Percentiles rank a stretch among this genome's conserved stretches.
Evolutionary conservation across 2,113 vertebrate genomes (phyloP).

Genomic region (Rhynchopsitta pachyrhyncha): DNA sequence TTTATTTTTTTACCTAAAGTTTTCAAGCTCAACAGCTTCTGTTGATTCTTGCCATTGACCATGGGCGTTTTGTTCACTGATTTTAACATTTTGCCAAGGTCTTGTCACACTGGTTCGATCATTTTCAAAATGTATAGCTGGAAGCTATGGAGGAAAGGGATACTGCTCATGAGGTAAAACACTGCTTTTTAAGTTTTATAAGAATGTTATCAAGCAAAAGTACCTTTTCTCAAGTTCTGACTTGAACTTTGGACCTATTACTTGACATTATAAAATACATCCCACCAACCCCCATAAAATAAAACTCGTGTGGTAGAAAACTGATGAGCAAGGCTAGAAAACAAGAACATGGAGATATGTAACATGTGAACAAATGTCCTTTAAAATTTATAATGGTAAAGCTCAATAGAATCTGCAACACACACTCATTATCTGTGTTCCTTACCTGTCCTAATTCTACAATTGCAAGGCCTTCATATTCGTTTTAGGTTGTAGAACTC

Average conservation of each 20-base stretch:
- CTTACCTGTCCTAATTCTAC: background rate
- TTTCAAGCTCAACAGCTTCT: slow-evolving; percentile 85
- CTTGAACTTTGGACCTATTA: background rate
- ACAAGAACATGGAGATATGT: background rate
- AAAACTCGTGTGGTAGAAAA: background rate
- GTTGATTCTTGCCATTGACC: slow-evolving; percentile 63
- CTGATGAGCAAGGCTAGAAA: background rate
- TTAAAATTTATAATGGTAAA: background rate
- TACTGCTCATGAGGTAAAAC: background rate
- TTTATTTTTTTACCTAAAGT: slow-evolving; percentile 80
- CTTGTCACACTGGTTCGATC: slow-evolving; percentile 57
- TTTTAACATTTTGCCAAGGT: slow-evolving; percentile 45
- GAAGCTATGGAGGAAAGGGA: slow-evolving; percentile 71
- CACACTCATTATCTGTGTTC: background rate
- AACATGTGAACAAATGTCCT: background rate
- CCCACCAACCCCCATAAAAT: accelerated
- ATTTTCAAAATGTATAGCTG: slow-evolving; percentile 71
- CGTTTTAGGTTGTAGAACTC: background rate
- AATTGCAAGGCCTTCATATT: background rate
- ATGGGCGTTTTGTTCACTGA: slow-evolving; percentile 33
- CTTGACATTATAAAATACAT: background rate
- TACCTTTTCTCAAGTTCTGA: background rate
- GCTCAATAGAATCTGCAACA: background rate
- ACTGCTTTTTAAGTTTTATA: background rate
- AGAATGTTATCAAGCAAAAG: background rate